Conservation (phyloP, 2,888 invertebrate species). For the Galerucella nymphaeae region DNA sequence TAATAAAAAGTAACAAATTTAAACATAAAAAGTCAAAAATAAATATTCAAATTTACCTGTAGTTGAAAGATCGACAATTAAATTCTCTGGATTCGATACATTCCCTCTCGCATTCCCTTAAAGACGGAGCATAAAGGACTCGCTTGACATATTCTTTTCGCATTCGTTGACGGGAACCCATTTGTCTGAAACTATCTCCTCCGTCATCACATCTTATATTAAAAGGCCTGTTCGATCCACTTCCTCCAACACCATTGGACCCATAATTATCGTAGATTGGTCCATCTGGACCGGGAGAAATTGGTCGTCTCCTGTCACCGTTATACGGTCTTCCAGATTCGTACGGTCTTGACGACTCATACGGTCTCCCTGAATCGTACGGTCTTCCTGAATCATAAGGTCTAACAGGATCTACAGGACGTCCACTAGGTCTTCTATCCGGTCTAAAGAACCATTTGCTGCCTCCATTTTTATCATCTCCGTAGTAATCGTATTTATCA, state of each 20-base stretch:
- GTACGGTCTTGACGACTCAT: slow-evolving; percentile 44
- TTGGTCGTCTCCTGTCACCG: slow-evolving; percentile 52
- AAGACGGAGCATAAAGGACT: slow-evolving; percentile 77
- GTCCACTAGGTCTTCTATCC: slow-evolving; percentile 55
- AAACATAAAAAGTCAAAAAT: neutral
- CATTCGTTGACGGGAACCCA: slow-evolving; percentile 81
- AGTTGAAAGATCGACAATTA: slow-evolving; percentile 88
- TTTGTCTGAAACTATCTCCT: slow-evolving; percentile 81
- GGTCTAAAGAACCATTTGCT: slow-evolving; percentile 60
- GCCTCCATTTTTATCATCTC: slow-evolving; percentile 60
- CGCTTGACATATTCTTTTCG: slow-evolving; percentile 82
- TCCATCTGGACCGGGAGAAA: slow-evolving; percentile 63
- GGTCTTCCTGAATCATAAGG: slow-evolving; percentile 48
- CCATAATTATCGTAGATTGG: slow-evolving; percentile 63
- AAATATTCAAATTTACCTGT: slow-evolving; percentile 68
- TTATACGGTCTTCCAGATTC: slow-evolving; percentile 35
- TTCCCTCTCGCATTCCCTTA: slow-evolving; percentile 86
- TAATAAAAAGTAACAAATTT: neutral
- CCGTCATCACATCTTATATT: slow-evolving; percentile 80
- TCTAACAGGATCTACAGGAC: slow-evolving; percentile 51
- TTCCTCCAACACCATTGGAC: slow-evolving; percentile 3
- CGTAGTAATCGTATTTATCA: slow-evolving; percentile 55
- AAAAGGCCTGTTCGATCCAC: slow-evolving; percentile 58
- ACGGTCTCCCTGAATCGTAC: slow-evolving; percentile 45
- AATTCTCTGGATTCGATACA: slow-evolving; percentile 87